Conservation (phyloP, 1,140 invertebrate species). For the Aleiodes sp. region DNA sequence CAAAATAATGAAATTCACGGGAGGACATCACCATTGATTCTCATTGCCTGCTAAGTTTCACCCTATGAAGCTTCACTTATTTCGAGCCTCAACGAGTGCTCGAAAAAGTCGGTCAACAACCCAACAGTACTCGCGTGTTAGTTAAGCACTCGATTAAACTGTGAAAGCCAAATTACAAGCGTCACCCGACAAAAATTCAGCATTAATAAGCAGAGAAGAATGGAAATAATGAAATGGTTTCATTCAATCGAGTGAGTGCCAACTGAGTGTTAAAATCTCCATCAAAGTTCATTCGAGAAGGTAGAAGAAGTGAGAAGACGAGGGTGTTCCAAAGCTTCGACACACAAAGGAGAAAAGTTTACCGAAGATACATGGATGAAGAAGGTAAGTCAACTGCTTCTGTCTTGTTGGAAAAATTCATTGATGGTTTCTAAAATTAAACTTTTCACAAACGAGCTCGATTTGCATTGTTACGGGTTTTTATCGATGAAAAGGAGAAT, state of each 20-base stretch:
- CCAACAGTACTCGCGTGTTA: not conserved
- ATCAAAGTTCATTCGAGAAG: too few relatives aligned
- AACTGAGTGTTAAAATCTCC: too few relatives aligned
- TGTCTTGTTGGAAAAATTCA: too few relatives aligned
- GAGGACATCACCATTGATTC: not conserved
- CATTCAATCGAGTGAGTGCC: not conserved
- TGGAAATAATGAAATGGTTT: not conserved
- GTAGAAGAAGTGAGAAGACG: too few relatives aligned
- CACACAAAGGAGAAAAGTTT: too few relatives aligned
- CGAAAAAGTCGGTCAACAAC: not conserved
- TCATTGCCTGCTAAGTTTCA: not conserved
- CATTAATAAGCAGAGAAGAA: not conserved
- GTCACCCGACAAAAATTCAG: not conserved
- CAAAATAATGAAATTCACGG: not conserved
- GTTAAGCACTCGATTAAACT: not conserved
- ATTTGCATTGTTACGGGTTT: too few relatives aligned
- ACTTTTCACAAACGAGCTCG: too few relatives aligned
- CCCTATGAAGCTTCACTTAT: not conserved
- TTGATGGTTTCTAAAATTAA: too few relatives aligned
- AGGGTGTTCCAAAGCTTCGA: too few relatives aligned
- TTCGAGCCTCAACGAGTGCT: not conserved
- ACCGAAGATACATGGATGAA: constrained; percentile 37
- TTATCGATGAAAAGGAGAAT: too few relatives aligned
- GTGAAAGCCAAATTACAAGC: too few relatives aligned
- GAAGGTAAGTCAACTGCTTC: too few relatives aligned